Conservation (phyloP, 2,797 vertebrate species). For the Hapalemur alaotrensis region DNA sequence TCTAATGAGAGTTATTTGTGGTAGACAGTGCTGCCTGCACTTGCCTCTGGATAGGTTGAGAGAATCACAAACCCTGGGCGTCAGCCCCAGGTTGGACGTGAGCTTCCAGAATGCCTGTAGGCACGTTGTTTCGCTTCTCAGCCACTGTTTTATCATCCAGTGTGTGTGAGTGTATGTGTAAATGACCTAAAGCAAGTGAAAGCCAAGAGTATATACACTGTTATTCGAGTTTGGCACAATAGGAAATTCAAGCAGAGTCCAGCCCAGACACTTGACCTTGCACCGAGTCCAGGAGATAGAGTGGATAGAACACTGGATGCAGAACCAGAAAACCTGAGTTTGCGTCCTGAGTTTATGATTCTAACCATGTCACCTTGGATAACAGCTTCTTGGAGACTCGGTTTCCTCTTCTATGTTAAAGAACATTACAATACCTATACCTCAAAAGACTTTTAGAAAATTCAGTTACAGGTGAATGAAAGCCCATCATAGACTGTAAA, state of each 20-base stretch:
- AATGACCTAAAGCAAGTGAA: slow-evolving; percentile 7
- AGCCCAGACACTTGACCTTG: not conserved
- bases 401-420: not conserved
- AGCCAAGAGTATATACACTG: not conserved
- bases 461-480: not conserved
- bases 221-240: not conserved
- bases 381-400: not conserved
- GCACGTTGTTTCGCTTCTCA: not conserved
- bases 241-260: not conserved
- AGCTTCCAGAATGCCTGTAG: not conserved
- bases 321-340: not conserved
- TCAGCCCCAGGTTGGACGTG: not conserved
- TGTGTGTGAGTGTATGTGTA: not conserved
- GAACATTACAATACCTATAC: not conserved
- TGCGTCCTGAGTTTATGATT: not conserved
- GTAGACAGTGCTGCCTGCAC: not conserved
- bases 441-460: not conserved
- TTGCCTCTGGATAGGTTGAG: not conserved
- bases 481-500: not conserved
- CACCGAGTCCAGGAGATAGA: not conserved
- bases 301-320: not conserved
- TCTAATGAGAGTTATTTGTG: slow-evolving; percentile 15
- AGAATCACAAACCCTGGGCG: not conserved
- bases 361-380: not conserved
- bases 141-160: not conserved